A percentile compares a stretch with the other conserved stretches of the same genome.
These are phyloP conservation scores for Rhinatrema bivittatum DNA, from an alignment of 2,797 vertebrate species.

Conservation along the genomic window DNA sequence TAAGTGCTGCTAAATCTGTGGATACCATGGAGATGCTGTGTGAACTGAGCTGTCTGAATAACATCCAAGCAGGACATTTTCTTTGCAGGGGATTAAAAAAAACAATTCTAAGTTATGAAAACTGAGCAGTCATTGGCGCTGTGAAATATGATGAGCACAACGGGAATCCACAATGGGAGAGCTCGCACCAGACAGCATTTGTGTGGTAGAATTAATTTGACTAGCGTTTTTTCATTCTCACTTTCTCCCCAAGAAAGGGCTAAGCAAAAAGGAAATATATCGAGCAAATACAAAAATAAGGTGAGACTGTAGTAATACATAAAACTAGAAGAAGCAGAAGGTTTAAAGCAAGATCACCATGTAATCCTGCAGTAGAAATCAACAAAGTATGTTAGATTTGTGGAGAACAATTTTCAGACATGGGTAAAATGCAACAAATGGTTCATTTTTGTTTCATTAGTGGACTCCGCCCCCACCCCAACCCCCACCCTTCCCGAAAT, in stretches of 20 bases:
- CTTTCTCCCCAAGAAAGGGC: conserved; percentile 2
- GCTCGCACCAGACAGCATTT: neutral
- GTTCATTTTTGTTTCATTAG: too few species aligned
- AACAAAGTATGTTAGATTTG: neutral
- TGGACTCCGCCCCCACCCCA: too few species aligned
- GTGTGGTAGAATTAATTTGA: neutral
- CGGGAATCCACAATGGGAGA: neutral
- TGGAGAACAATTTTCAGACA: too few species aligned
- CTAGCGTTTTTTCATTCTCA: neutral
- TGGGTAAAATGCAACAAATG: too few species aligned
- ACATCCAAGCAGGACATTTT: neutral
- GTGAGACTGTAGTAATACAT: neutral
- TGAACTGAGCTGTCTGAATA: conserved; percentile 4
- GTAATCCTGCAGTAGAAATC: neutral
- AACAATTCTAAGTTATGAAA: conserved; percentile 7
- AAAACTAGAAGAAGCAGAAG: neutral
- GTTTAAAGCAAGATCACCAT: neutral
- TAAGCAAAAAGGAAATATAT: conserved; percentile 2
- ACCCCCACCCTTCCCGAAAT: too few species aligned
- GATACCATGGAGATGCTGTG: neutral
- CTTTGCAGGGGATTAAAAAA: neutral
- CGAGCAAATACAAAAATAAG: conserved; percentile 5
- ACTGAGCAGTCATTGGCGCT: neutral
- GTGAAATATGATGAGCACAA: neutral
- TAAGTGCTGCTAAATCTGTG: conserved; percentile 5